phyloP scores from a whole-genome alignment of 2,113 vertebrate genomes.

The Columba janthina region DNA sequence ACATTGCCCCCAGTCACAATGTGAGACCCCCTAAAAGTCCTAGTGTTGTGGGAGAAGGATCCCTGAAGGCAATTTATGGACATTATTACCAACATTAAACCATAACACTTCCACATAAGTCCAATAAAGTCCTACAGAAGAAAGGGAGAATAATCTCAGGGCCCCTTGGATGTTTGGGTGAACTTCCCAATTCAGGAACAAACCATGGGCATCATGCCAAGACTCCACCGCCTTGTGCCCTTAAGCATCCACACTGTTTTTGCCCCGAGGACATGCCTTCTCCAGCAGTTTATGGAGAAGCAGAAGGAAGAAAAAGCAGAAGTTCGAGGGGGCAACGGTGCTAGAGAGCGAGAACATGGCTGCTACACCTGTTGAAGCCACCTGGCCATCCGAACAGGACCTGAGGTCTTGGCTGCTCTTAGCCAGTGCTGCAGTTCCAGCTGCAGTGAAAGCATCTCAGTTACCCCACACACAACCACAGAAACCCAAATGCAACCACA shows the following conservation, averaged over 20 bases:
- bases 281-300: neutral
- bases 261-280: neutral
- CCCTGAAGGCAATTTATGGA: no score
- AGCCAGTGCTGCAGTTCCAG: neutral
- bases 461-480: fast-evolving
- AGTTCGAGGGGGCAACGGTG: neutral
- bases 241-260: neutral
- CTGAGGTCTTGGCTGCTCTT: neutral
- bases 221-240: neutral
- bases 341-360: fast-evolving
- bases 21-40: neutral
- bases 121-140: neutral
- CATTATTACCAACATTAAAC: neutral
- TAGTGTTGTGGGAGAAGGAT: neutral
- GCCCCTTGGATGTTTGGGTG: neutral
- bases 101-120: neutral
- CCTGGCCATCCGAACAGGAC: neutral
- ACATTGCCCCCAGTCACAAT: neutral
- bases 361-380: neutral
- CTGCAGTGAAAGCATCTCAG: fast-evolving
- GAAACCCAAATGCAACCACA: neutral
- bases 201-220: fast-evolving
- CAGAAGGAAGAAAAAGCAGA: neutral
- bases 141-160: neutral
- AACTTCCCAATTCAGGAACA: neutral